phyloP scores from a whole-genome alignment of 2,797 vertebrate species.

The Rallus crepitans region DNA sequence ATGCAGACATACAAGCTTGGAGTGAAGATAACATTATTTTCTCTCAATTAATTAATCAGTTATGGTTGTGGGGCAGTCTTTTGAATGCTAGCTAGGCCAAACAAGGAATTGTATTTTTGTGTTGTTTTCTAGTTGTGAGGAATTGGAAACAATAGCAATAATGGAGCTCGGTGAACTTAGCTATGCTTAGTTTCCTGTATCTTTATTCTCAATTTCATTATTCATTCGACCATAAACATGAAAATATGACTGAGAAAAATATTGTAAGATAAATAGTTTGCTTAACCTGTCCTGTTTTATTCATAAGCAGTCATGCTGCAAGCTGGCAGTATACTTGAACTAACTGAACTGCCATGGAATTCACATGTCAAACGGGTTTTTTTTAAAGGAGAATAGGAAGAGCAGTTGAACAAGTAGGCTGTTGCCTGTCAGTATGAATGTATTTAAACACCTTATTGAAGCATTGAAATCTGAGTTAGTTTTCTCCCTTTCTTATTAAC shows the following conservation, averaged over 20 bases:
- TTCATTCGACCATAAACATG: too few species aligned
- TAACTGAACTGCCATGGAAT: background rate
- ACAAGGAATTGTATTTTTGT: background rate
- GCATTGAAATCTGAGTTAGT: background rate
- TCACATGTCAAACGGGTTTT: background rate
- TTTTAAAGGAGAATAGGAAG: background rate
- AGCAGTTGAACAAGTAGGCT: background rate
- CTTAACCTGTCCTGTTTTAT: background rate
- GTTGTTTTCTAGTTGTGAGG: too few species aligned
- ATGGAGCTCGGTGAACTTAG: too few species aligned
- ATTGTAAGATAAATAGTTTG: too few species aligned
- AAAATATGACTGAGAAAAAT: too few species aligned
- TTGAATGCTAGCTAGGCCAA: background rate
- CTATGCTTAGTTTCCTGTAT: too few species aligned
- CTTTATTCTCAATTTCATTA: too few species aligned
- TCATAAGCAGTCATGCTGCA: background rate
- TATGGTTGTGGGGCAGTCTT: background rate
- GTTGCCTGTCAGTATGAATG: background rate
- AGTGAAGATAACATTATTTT: background rate
- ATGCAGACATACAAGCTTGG: background rate
- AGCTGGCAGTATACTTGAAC: background rate
- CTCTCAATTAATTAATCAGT: too few species aligned
- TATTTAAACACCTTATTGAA: background rate
- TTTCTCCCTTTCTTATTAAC: background rate
- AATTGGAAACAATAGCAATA: too few species aligned